Base-by-base conservation (phyloP, 2,113 vertebrate genomes). In the Leuciscus idus region DNA sequence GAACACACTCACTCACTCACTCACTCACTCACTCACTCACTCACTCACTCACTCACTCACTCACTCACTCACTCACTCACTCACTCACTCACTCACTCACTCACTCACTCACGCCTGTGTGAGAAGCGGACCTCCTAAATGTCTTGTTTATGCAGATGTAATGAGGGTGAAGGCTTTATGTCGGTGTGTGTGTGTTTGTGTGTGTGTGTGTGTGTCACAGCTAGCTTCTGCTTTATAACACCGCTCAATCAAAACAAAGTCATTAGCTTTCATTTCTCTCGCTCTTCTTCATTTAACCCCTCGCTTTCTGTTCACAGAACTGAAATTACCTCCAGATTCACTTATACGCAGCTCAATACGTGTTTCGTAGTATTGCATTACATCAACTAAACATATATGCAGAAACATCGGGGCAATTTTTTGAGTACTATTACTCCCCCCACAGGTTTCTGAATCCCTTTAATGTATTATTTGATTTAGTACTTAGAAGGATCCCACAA, bases 221-320 rank as follows among this genome's bases (percentile, higher is more conserved):
- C 21, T 57, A 15, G 70, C 55, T 70, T 77, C 75, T 46, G 74
- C 64, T 86, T 43, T 55, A 50, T 83, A 83, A 83, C 48, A 9
- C 26, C 28, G 70, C 46, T 33, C 43, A 19, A 55, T 83, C 62
- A 50, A 70, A 70, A 50, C 79, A 64, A 81, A 68, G 26, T 80
- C 88, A 90, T 86, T 89, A 55, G 73, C 86, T 26, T 12, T 30
- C 30, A 3, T 85, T 4, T 23, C 61, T 36, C 43, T 79, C 17
- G 4, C 48, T 78, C 48, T 30, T 13, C 70, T 7, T 43, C 10
- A 26, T 82, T 62, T 43, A 61, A 39, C 10, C n/a, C 52, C 64
- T 62, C 6, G 3, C n/a, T 55, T 59, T 61, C 55, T 61, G 55
- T 23, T 80, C 55, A 48, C 46, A 74, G 6, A 39, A 4, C 73